Base-by-base conservation (phyloP, 1,140 invertebrate genomes). In the Euura saliciscinereae region DNA sequence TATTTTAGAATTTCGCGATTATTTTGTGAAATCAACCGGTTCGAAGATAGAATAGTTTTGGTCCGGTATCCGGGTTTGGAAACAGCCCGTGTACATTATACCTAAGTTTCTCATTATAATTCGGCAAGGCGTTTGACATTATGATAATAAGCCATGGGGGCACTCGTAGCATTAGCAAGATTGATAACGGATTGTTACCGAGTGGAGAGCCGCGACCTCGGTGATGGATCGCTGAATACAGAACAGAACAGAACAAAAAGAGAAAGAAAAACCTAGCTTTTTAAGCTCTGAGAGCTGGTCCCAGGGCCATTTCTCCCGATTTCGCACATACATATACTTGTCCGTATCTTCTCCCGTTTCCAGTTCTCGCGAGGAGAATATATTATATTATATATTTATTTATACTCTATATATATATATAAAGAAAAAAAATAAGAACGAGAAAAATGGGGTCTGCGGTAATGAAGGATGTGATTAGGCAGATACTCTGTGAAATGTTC, bases 181-280 rank as follows among this genome's bases (percentile, higher is more conserved):
- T 80, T 79, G 79, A 80, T 80, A 80, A 77, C 74, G 74, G 75
- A 78, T 75, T 76, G 78, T 78, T 79, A 73, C 45, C 66, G 73
- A 66, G 70, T 11, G 51, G 13, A 59, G 51, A 79, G 72, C 70
- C 71, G 45, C 66, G 45, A 44, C 64, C 13, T 66, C 43, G 44
- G 72, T 80, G 77, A 80, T 80, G 73, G 73, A 80, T 80, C 69
- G 65, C 65, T 68, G 69, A 51, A 73, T 66, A 13, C 65, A 43
- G 45, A 66, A 64, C 28, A 28, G 1, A 28, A 13, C 65, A 43
- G 45, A 66, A 64, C 28, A 28, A 28, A 28, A 28, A 28, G 1
- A 28, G 28, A 28, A 28, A 1, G 28, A 77, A 73, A 65, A n/a
- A 28, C 64, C 65, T 45, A 43, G 51, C 45, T 69, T 76, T 70